Evolutionary conservation across 53 echinoderm and acorn worm species (phyloP), one percentile per base, ranked within the genome.

Genomic region (Henricia sp.): DNA sequence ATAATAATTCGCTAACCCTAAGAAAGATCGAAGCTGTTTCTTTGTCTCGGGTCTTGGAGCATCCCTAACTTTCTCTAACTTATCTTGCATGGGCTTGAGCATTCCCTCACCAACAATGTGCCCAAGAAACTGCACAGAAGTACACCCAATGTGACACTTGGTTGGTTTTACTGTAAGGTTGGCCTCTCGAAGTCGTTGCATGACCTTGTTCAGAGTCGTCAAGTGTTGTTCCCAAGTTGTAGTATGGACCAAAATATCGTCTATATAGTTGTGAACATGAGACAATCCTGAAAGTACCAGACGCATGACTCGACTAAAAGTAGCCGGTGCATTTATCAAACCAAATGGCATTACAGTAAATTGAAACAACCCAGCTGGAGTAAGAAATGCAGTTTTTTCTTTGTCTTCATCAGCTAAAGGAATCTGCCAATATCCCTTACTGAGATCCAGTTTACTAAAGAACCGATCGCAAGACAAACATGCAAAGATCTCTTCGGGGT

Each of bases 211-310:
- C 34, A 89, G 71, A 17, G 67, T 54, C 12, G 52, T n/a, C 21
- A 92, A 26, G 53, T 92, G 93, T 33, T 89, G 83, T 52, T 92
- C 89, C 83, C 74, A 89, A 14, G 75, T 83, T 11, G 67, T 13
- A 19, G 87, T 89, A 53, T 92, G 84, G 14, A 92, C 76, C 21
- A 92, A 52, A 4, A 91, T 84, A 48, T 92, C 88, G 67, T 92
- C 89, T 26, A 89, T 92, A 62, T 92, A 92, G 52, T 86, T 85
- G 21, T 71, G 46, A 12, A 88, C 72, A 40, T 60, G 17, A 11
- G 37, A 3, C 36, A 88, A 10, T 3, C 83, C 88, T 13, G 50
- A 30, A 4, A 87, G 54, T 32, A 87, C 44, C 20, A 38, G 27
- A 27, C 88, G 39, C 88, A 88, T 88, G 23, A 82, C 33, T 38